phyloP scores from a whole-genome alignment of 2,797 vertebrate species.

The Gila robusta region DNA sequence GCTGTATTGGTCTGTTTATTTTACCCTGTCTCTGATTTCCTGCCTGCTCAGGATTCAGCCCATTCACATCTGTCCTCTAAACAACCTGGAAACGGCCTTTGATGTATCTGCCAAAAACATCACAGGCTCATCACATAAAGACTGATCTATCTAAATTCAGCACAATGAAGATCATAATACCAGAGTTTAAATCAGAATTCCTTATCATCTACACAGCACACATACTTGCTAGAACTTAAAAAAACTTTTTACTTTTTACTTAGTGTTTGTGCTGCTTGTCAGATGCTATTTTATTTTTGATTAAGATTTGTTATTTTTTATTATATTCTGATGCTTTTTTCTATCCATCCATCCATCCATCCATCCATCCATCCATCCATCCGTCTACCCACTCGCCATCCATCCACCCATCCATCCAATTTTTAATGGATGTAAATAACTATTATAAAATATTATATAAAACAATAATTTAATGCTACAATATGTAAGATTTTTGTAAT shows the following conservation, averaged over 20 bases:
- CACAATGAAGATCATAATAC: background rate
- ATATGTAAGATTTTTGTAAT: too few relatives aligned
- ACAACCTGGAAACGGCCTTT: slow-evolving; percentile 46
- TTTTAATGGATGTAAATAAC: too few relatives aligned
- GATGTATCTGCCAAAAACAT: slow-evolving; percentile 44
- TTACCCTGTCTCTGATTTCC: slow-evolving; percentile 82
- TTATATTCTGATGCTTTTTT: background rate
- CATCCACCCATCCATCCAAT: background rate
- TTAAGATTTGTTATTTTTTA: background rate
- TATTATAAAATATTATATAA: too few relatives aligned
- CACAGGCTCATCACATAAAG: slow-evolving; percentile 18
- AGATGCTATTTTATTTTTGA: background rate
- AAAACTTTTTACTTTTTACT: too few relatives aligned
- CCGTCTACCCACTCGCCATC: background rate
- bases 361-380: too few relatives aligned
- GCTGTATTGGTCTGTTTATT: slow-evolving; percentile 82
- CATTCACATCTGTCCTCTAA: slow-evolving; percentile 49
- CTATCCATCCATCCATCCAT: too few relatives aligned
- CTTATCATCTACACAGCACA: background rate
- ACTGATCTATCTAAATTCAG: slow-evolving; percentile 27
- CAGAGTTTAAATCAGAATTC: slow-evolving; percentile 11
- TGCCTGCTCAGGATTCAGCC: slow-evolving; percentile 65
- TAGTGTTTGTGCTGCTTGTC: background rate
- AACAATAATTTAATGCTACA: too few relatives aligned
- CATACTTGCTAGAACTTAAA: background rate